Evolutionary conservation across 2,888 invertebrate species (phyloP), one percentile per base, ranked within the genome.

Genomic region (Fragum sueziense): DNA sequence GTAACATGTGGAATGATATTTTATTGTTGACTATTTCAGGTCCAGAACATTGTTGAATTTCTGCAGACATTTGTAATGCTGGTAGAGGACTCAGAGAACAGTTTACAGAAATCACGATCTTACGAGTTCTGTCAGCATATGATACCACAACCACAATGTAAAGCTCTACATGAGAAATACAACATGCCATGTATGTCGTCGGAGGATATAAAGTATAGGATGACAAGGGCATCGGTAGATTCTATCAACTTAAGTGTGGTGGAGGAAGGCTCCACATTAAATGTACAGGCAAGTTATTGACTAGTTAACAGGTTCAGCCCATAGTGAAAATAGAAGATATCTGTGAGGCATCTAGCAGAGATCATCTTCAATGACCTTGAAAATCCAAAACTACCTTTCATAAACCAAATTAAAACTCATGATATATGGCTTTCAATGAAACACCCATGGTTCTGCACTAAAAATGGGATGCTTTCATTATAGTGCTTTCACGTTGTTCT

Each of bases 121-220:
- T 95, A 92, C 82, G 90, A 92, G 70, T 85, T 93, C 70, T 94
- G 94, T 87, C 94, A 94, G 76, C 94, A 94, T 85, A 91, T 91
- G 88, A 76, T 91, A 7, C 91, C 96, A 1, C 96, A 96, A 89
- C 95, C 95, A 70, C 89, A 90, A 72, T 98, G 97, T 91, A 87
- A 85, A 29, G 86, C 87, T 76, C 77, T 88, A 33, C 75, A 74
- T 31, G 84, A 90, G 7, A 77, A 82, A 61, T 72, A 95, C 96
- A 92, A 94, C 95, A 90, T 91, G 69, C 95, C 96, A 87, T 97
- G 97, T 90, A 97, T 97, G 2, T 95, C 96, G 1, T 94, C 96
- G 0, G 96, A 97, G 88, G 96, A 97, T 87, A 96, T 99, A 76
- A 99, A 99, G 92, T 99, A 99, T 93, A 95, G 96, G 92, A 97